Base-by-base conservation (phyloP, 2,113 vertebrate species). In the Marcusenius ussheri region DNA sequence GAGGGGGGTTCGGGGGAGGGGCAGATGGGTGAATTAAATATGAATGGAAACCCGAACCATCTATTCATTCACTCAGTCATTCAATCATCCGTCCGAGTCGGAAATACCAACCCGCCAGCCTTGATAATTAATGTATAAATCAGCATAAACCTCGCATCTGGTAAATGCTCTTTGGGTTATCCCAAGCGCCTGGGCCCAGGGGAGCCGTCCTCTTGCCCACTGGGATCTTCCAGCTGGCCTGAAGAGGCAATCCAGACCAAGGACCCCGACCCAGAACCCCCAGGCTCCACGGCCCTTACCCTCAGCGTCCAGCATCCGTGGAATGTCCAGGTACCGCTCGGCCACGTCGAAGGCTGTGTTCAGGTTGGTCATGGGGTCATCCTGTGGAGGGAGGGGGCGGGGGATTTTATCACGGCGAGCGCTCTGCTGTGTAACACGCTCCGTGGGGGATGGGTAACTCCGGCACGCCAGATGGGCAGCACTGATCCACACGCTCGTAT, bases 261-360 rank as follows among this genome's bases (percentile, higher is more conserved):
- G 19, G 21, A 39, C 11, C 53, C 19, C n/a, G 6, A 50, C 31
- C 35, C 87, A 42, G 51, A 35, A 35, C 19, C 83, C 46, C 50
- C 50, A 17, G 50, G 84, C n/a, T 27, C 31, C 46, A 17, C 58
- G 31, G 31, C 56, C 56, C 94, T 97, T 95, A 98, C 97, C 97
- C 97, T 98, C 97, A 92, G 97, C 97, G 88, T 98, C 97, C 96
- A 98, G 91, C 97, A 98, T 98, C 93, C 98, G 98, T 24, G 97
- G 97, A 92, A 98, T 98, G 96, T 98, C 97, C 93, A 98, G 94
- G 83, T 97, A 98, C 90, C 97, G 97, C 93, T 98, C 97, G 49
- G 97, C 97, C 91, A 98, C 97, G 77, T 98, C 97, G 90, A 98
- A 98, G 91, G 97, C 97, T 56, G 97, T 98, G 93, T 98, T 98